phyloP scores from a whole-genome alignment of 2,888 invertebrate species.

The Andrena fulva region DNA sequence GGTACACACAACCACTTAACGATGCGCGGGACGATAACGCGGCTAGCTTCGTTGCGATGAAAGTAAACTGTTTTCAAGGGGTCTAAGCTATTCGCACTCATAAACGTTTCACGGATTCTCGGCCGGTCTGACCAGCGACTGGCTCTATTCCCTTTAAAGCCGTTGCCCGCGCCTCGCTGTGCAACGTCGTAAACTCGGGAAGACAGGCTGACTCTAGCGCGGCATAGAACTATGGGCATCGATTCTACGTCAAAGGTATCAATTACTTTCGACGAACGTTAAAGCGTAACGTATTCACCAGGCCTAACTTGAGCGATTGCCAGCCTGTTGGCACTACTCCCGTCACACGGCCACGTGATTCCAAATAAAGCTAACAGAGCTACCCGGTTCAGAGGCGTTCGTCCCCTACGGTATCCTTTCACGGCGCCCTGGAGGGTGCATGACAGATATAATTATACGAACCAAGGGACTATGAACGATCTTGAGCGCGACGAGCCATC shows the following conservation, averaged over 20 bases:
- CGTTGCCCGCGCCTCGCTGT: conserved; percentile 1
- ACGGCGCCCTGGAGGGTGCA: conserved; percentile 29
- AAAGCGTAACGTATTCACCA: conserved; percentile 11
- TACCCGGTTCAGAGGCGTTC: conserved; percentile 19
- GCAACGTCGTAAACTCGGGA: conserved; percentile 23
- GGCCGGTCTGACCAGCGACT: not conserved
- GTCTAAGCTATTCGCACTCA: conserved; percentile 12
- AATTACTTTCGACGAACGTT: conserved; percentile 13
- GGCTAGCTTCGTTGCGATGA: not conserved
- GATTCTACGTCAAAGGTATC: conserved; percentile 15
- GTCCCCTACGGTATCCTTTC: conserved; percentile 28
- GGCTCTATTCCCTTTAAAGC: conserved; percentile 40
- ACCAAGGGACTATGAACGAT: conserved; percentile 63
- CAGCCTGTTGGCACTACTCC: conserved; percentile 26
- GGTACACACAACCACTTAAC: conserved; percentile 43
- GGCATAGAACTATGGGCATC: conserved; percentile 9
- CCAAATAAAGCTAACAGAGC: conserved; percentile 38
- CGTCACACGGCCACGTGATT: conserved; percentile 55
- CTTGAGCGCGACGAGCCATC: conserved; percentile 50
- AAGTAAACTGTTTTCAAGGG: conserved; percentile 2
- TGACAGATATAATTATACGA: conserved; percentile 64
- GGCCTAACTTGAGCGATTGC: conserved; percentile 14
- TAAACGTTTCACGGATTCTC: not conserved
- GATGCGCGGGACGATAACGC: conserved; percentile 30
- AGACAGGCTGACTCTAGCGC: conserved; percentile 6